Base-by-base conservation (phyloP, 1,140 invertebrate genomes). In the Drosophila kepulauana region DNA sequence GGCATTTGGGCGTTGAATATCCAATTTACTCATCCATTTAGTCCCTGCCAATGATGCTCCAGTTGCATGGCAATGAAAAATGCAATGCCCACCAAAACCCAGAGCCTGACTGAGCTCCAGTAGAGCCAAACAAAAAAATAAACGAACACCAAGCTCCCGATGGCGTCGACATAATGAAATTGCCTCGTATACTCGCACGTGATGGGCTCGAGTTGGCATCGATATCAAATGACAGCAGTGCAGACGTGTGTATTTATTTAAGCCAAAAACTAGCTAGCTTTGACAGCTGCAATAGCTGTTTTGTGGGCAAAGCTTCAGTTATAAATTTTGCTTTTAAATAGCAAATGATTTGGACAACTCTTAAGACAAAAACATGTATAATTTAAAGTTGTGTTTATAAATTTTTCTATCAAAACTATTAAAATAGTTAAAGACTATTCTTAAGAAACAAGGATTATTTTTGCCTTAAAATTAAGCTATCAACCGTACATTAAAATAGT, bases 141-240 rank as follows among this genome's bases (percentile, higher is more conserved):
- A 25, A 25, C 20, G 20, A 25, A 25, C 41, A 25, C 16, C 45
- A 66, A 30, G 16, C 13, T 28, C 48, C 70, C 54, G 25, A 57
- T 52, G 35, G 54, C 35, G 56, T 49, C 57, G 28, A 48, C 35
- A 62, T 69, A 70, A 71, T 70, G 58, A 70, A 75, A 70, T 70
- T 45, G 67, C 11, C 33, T 33, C n/a, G 54, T 38, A 10, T 41
- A n/a, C 54, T 38, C 28, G 41, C 25, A 68, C 41, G 64, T 68
- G 54, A 73, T 28, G 25, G 49, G 41, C 38, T 57, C 33, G 46
- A 16, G 25, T 35, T 41, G 35, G 25, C 61, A 52, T 20, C 33
- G n/a, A 64, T 64, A 56, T 61, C 64, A 59, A 56, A 7, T 41
- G 11, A 20, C 11, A 46, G n/a, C 38, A 52, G 38, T 30, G 64